Conservation (phyloP, 2,888 invertebrate genomes). For the Heteromurus nitidus region DNA sequence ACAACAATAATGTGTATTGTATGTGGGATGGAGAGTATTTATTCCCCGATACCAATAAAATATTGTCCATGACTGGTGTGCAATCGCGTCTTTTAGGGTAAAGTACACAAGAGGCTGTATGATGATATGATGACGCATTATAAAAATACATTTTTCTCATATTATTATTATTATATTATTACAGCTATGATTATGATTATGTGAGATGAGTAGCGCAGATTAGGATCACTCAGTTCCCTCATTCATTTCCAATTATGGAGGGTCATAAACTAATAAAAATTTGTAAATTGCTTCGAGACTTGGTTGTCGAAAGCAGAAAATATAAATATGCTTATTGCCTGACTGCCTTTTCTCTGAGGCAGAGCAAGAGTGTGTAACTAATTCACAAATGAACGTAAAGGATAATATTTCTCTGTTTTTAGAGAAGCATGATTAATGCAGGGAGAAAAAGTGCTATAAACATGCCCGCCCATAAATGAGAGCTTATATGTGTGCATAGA, state of each 20-base stretch:
- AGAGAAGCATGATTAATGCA: too few species aligned
- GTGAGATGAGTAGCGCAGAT: constrained; percentile 53
- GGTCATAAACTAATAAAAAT: constrained; percentile 69
- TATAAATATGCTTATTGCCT: too few species aligned
- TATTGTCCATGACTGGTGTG: neutral
- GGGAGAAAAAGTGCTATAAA: too few species aligned
- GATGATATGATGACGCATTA: neutral
- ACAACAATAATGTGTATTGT: neutral
- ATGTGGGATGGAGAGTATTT: neutral
- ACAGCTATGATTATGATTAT: constrained; percentile 57
- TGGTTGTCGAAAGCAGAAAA: too few species aligned
- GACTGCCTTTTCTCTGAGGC: neutral
- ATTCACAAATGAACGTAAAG: too few species aligned
- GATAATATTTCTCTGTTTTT: too few species aligned
- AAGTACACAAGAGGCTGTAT: neutral
- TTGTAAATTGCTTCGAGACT: constrained; percentile 53
- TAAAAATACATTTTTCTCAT: constrained; percentile 30
- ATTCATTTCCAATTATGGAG: constrained; percentile 70
- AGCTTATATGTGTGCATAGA: too few species aligned
- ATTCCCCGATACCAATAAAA: neutral
- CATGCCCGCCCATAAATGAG: too few species aligned
- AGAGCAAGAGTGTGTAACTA: too few species aligned
- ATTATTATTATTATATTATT: constrained; percentile 57
- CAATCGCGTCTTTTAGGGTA: neutral
- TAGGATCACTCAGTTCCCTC: constrained; percentile 52